phyloP scores from a whole-genome alignment of 2,113 vertebrate genomes.

The Cavia aperea region DNA sequence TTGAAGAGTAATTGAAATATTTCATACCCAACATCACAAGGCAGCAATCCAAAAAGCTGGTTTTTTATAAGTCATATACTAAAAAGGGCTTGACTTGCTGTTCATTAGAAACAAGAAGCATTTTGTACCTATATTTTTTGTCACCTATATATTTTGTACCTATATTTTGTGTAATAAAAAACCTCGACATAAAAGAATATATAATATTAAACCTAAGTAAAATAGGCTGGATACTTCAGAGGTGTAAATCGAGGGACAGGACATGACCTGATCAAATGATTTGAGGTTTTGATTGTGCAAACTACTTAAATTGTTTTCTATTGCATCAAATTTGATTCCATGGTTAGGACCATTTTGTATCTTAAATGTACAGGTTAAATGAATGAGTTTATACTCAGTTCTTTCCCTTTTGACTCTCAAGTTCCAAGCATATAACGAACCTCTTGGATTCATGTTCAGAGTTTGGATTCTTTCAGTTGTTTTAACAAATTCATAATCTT shows the following conservation, averaged over 20 bases:
- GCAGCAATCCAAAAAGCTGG: neutral
- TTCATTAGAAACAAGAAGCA: neutral
- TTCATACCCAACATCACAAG: neutral
- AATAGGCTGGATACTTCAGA: neutral
- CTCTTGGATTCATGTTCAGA: neutral
- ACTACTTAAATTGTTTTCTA: neutral
- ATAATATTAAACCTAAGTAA: neutral
- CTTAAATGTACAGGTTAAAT: neutral
- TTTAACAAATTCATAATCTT: conserved; percentile 3
- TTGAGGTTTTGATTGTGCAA: neutral
- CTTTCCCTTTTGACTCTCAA: neutral
- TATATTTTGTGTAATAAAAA: neutral
- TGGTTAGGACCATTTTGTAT: neutral
- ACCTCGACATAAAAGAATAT: neutral
- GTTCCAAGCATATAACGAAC: neutral
- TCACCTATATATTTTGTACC: neutral
- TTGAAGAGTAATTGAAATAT: neutral
- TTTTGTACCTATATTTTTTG: neutral
- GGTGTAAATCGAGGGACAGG: neutral
- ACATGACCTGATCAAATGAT: neutral
- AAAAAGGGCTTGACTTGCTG: neutral
- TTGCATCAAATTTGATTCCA: neutral
- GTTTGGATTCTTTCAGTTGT: neutral
- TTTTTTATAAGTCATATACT: neutral
- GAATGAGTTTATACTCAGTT: neutral